Evolutionary conservation across 2,888 invertebrate genomes (phyloP), one percentile per base, ranked within the genome.

Genomic region (Caenorhabditis sulstoni): DNA sequence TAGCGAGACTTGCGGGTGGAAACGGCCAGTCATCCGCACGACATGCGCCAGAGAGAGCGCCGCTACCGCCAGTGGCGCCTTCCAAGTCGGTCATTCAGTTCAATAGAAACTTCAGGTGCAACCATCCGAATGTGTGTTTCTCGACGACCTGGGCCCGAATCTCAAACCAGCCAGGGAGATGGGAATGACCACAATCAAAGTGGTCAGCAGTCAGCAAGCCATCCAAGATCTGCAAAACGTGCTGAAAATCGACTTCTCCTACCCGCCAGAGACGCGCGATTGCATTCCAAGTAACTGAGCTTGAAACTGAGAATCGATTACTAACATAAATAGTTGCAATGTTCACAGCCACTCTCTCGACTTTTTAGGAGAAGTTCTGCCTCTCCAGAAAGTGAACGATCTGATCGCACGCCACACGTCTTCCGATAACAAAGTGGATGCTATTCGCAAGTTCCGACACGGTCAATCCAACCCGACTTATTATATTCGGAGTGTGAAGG

Each of bases 381-480:
- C 77, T n/a, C 23, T 78, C n/a, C 68, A 75, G 23, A 78, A 64
- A 39, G 39, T 83, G 8, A 71, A 35, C 29, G 44, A 70, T 3
- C 45, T 83, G 16, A 64, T 83, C 16, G 57, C 39, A 18, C 29
- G 37, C 9, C 45, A 70, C 12, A 76, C 66, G 8, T 35, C 55
- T 1, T 7, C 35, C 50, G 76, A 67, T n/a, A 68, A 66, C 58
- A 53, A 50, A 53, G 65, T 75, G 35, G 50, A 64, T 1, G 16
- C 55, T 0, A 68, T 82, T 52, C 61, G 82, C n/a, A 86, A 84
- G 73, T 88, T 88, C 71, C 76, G 81, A 22, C 91, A 92, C 81
- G 92, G 92, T 14, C 91, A 92, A 86, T 91, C 91, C 7, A 92
- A 92, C 79, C 92, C 91, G 7, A 92, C 92, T 1, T 92, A 91